Base-by-base conservation (phyloP, 2,888 invertebrate species). In the Notodonta ziczac region DNA sequence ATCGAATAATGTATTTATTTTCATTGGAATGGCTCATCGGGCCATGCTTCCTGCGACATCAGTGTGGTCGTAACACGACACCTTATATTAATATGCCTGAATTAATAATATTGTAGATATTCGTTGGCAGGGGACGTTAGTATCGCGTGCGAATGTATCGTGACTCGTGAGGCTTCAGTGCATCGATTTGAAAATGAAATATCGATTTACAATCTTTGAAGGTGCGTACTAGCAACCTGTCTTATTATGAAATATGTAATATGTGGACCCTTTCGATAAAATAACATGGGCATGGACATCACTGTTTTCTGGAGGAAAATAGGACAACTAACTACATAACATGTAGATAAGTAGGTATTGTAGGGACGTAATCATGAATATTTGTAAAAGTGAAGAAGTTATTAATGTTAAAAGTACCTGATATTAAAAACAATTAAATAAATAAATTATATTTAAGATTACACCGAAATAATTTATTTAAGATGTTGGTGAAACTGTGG, bases 21-120 rank as follows among this genome's bases (percentile, higher is more conserved):
- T 90, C 87, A 86, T 90, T 75, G 85, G 86, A 85, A 83, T 88
- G 85, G 89, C 74, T 87, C 93, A 90, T 60, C 88, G 87, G 87
- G 82, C 85, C 89, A 87, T 89, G 91, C 93, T 93, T 93, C 93
- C 93, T 92, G 91, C 89, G 90, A 88, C 89, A 83, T 83, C 83
- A 84, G 91, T 92, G 93, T 92, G 93, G 93, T 93, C 93, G 93
- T 85, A 92, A 93, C 86, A 50, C 72, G 88, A 93, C 85, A 92
- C 93, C 88, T 79, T 86, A 85, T 87, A 87, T 90, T 90, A 88
- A 89, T 93, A 91, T 91, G 93, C 90, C 84, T 91, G 90, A 90
- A 90, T 93, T 93, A 89, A 91, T 92, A 92, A 92, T 86, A 88
- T 88, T 89, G 87, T 91, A 88, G 88, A 91, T 87, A 88, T 89